Evolutionary conservation across 2,888 invertebrate genomes (phyloP), one percentile per base, ranked within the genome.

Genomic region (Sarcophaga carnaria): DNA sequence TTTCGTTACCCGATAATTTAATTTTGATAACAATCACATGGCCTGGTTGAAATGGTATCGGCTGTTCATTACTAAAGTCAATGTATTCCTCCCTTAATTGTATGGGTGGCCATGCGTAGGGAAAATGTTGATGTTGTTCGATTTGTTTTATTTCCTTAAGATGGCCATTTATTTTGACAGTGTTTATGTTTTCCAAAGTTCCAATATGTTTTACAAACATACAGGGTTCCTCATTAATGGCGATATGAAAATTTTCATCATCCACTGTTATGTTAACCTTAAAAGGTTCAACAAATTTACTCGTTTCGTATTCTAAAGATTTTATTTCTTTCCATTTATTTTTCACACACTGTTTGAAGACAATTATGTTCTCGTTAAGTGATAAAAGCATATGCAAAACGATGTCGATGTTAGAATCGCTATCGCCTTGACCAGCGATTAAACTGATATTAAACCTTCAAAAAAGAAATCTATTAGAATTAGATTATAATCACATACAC

Each of bases 91-190:
- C 83, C 2, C 37, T 4, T 12, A 83, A 49, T 54, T 87, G 86
- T 27, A 81, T 78, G 5, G 83, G 86, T 70, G 86, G 86, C 86
- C 86, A 87, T 2, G 74, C 37, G 5, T 54, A 60, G 1, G 86
- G 86, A 69, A 83, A 87, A 83, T 87, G 80, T 66, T 78, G 74
- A 27, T 80, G 78, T 80, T 87, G 86, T 81, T 87, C 83, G 2
- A 87, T 17, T 62, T 83, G 86, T 66, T n/a, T 62, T 3, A 87
- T 75, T 12, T 60, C 11, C 17, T 77, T 14, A 25, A 87, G 45
- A 54, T 87, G 80, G 14, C 86, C 86, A 70, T 78, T 78, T n/a
- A 87, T 74, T 78, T 78, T 87, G 1, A 87, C 1, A 1, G 74
- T 75, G 49, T 79, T 83, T 45, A 87, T 25, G 27, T 69, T 60